phyloP scores from a whole-genome alignment of 1,140 invertebrate species.

The Caenorhabditis remanei region DNA sequence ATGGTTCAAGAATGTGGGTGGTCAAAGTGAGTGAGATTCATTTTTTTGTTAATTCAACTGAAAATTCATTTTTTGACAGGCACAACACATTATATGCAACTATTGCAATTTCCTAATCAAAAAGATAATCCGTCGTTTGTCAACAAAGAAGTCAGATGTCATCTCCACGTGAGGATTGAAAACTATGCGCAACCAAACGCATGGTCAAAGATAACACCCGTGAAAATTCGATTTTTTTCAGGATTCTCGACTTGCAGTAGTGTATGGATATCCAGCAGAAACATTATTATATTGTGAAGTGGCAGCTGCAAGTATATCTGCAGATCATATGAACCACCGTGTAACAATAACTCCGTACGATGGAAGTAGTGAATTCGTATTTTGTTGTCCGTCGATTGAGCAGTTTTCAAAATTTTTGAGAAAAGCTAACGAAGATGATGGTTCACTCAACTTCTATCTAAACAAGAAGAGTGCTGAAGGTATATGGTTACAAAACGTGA shows the following conservation, averaged over 20 bases:
- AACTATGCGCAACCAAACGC: not conserved
- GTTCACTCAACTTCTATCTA: not conserved
- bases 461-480: conserved; percentile 29
- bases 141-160: conserved; percentile 58
- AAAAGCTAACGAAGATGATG: conserved; percentile 43
- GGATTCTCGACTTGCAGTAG: conserved; percentile 48
- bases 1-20: conserved; percentile 60
- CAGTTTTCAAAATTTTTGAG: not conserved
- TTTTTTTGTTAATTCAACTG: not conserved
- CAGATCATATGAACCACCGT: conserved; percentile 23
- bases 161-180: conserved; percentile 25
- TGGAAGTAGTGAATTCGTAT: conserved; percentile 10
- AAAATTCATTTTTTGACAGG: conserved; percentile 8
- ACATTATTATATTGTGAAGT: conserved; percentile 40
- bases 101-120: conserved; percentile 32
- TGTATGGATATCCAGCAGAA: conserved; percentile 56
- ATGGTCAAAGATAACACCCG: not conserved
- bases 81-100: conserved; percentile 53
- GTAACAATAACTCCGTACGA: conserved; percentile 12
- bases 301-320: not conserved
- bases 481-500: conserved; percentile 31
- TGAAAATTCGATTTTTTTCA: conserved; percentile 22
- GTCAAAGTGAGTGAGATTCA: conserved; percentile 47
- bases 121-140: conserved; percentile 13
- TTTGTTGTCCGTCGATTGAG: conserved; percentile 26